Evolutionary conservation across 2,888 invertebrate genomes (phyloP).

Genomic region (Meiosimyza decipiens): DNA sequence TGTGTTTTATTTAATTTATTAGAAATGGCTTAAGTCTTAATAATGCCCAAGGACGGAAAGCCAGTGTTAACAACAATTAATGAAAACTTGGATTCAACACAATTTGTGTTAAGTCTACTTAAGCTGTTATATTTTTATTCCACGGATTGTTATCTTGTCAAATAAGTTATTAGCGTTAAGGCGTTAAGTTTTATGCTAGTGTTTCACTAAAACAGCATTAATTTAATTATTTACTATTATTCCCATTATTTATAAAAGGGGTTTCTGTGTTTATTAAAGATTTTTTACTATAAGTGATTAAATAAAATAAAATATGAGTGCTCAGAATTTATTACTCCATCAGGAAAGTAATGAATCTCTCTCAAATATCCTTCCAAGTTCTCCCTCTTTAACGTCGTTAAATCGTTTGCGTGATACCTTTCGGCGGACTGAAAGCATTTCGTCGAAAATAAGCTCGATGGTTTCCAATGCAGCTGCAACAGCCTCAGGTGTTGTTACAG

Average conservation of each 20-base stretch:
- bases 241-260: too few relatives aligned
- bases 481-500: slow-evolving; percentile 58
- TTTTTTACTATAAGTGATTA: too few relatives aligned
- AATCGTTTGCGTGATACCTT: slow-evolving; percentile 64
- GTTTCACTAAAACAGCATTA: background rate
- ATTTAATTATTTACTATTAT: too few relatives aligned
- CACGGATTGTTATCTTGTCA: background rate
- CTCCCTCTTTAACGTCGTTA: slow-evolving; percentile 70
- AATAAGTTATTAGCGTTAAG: background rate
- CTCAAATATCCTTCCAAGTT: slow-evolving; percentile 59
- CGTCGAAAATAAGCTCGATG: slow-evolving; percentile 61
- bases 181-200: background rate
- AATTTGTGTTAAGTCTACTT: too few relatives aligned
- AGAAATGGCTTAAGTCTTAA: too few relatives aligned
- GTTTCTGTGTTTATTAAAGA: too few relatives aligned
- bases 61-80: too few relatives aligned
- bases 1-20: too few relatives aligned
- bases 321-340: slow-evolving; percentile 60
- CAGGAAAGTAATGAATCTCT: slow-evolving; percentile 60
- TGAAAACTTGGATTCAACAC: too few relatives aligned
- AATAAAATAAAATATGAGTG: slow-evolving; percentile 54
- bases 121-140: too few relatives aligned
- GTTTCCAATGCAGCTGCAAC: slow-evolving; percentile 59
- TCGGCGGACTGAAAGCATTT: slow-evolving; percentile 62
- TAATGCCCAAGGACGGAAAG: too few relatives aligned